Evolutionary conservation across 2,113 vertebrate genomes (phyloP).

Genomic region (Hystrix brachyura): DNA sequence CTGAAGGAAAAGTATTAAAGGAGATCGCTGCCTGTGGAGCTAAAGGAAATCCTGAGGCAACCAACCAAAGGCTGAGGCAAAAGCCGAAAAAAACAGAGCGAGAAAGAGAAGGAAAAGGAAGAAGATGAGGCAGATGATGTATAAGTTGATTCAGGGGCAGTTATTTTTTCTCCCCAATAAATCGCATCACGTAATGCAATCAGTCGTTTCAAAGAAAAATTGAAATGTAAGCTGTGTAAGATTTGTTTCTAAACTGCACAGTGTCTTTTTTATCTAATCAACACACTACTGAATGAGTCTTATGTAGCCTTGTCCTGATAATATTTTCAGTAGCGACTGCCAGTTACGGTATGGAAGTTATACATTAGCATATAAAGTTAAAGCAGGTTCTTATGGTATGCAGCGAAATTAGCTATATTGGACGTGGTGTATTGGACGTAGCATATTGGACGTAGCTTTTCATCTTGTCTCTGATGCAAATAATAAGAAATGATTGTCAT

Average conservation of each 20-base stretch:
- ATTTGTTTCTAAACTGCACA: neutral
- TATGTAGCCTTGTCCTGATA: neutral
- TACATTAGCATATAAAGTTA: constrained; percentile 91
- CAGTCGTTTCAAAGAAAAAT: neutral
- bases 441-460: neutral
- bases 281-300: neutral
- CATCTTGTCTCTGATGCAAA: neutral
- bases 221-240: neutral
- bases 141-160: no score
- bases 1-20: neutral
- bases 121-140: neutral
- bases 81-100: neutral
- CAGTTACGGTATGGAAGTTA: constrained; percentile 91
- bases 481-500: neutral
- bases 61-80: neutral
- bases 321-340: neutral
- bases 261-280: neutral
- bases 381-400: constrained; percentile 91
- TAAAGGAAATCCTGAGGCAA: neutral
- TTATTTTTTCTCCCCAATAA: neutral
- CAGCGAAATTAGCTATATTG: neutral
- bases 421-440: no score
- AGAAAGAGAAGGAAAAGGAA: neutral
- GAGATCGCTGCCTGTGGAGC: neutral
- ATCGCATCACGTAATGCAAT: neutral